Percentiles rank a stretch among this genome's conserved stretches.
These are phyloP conservation scores for Cynopterus brachyotis DNA, from an alignment of 2,113 vertebrate species.

Conservation along the genomic window DNA sequence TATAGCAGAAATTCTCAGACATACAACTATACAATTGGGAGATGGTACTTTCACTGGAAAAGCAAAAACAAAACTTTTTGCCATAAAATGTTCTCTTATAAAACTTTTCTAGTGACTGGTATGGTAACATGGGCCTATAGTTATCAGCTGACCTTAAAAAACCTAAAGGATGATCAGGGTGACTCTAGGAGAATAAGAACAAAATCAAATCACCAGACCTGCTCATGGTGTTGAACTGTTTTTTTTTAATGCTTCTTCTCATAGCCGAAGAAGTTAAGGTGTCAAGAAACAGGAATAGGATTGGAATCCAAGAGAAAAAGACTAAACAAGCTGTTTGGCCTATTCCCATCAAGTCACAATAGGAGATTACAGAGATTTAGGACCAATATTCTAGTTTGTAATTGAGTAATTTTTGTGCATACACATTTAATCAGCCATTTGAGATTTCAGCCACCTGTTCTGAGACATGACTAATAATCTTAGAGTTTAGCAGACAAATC, in stretches of 20 bases:
- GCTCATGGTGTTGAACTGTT: not conserved
- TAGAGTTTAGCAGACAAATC: not conserved
- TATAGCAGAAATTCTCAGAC: not conserved
- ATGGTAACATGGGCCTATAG: not conserved
- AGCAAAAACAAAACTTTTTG: not conserved
- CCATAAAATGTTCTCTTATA: not conserved
- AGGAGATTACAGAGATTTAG: not conserved
- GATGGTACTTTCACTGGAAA: not conserved
- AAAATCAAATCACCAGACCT: not conserved
- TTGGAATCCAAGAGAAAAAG: not conserved
- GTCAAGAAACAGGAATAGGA: not conserved
- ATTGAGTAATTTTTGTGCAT: not conserved
- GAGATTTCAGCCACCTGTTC: not conserved
- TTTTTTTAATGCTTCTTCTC: not conserved
- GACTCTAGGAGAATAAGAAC: not conserved
- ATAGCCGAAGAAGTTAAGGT: not conserved
- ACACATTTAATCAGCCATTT: not conserved
- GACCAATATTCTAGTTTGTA: not conserved
- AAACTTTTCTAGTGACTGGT: not conserved
- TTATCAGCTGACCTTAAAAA: not conserved
- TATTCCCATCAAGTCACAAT: not conserved
- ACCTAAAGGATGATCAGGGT: not conserved
- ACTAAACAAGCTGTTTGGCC: not conserved
- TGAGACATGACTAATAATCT: slow-evolving; percentile 22
- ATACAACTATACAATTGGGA: not conserved